Conservation (phyloP, 2,113 vertebrate genomes). For the Tragelaphus imberbis region DNA sequence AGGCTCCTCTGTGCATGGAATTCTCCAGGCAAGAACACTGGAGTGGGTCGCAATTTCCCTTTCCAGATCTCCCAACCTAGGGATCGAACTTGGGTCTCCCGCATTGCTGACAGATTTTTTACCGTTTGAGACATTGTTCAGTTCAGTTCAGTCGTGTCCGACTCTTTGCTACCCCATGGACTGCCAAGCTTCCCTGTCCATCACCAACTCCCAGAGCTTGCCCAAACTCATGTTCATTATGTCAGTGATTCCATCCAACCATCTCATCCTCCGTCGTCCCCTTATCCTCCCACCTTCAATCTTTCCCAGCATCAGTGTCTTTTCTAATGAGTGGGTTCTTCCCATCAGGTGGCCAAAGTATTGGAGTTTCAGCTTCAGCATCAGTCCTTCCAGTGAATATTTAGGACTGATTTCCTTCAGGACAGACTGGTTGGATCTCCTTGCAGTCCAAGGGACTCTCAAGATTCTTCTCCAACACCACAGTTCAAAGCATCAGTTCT, state of each 20-base stretch:
- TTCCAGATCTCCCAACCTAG: not conserved
- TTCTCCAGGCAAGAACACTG: not conserved
- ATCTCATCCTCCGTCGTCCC: not conserved
- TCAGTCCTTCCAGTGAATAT: not conserved
- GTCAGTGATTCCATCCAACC: not conserved
- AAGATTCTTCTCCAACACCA: not conserved
- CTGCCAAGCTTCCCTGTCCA: not conserved
- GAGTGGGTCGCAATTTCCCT: not conserved
- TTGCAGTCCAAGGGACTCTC: not conserved
- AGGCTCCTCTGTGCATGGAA: not conserved
- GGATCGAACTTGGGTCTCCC: not conserved
- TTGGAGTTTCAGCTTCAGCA: not conserved
- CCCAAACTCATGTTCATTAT: not conserved
- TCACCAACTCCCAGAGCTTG: not conserved
- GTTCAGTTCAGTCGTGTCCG: accelerated
- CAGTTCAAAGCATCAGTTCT: not conserved
- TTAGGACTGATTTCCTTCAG: not conserved
- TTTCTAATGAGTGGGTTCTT: not conserved
- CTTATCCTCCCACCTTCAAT: not conserved
- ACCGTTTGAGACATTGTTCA: not conserved
- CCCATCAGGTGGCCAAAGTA: not conserved
- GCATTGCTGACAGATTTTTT: not conserved
- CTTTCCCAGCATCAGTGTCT: not conserved
- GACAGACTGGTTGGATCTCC: not conserved
- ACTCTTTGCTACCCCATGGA: not conserved